These are phyloP conservation scores for Azorinus chamasolen DNA, from an alignment of 2,888 invertebrate genomes.

Conservation along the genomic window DNA sequence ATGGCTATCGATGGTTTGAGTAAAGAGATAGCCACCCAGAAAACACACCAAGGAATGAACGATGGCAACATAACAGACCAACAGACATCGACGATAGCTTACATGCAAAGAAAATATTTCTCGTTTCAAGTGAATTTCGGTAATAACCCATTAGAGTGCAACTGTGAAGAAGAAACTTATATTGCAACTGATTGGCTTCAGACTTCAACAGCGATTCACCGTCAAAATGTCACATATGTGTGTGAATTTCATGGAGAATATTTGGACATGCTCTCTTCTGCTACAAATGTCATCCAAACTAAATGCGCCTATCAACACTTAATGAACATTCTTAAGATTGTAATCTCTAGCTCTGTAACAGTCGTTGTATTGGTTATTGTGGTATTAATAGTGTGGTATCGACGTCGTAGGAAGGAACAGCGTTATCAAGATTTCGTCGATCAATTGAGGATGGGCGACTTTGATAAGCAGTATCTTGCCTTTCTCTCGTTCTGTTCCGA, in stretches of 20 bases:
- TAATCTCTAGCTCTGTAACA: not conserved
- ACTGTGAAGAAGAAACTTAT: conserved; percentile 2
- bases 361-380: not conserved
- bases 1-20: not conserved
- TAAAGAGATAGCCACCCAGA: no score
- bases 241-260: conserved; percentile 14
- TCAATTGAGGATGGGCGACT: not conserved
- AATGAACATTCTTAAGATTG: not conserved
- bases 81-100: no score
- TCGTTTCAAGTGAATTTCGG: not conserved
- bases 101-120: not conserved
- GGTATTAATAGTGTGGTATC: not conserved
- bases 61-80: no score
- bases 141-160: conserved; percentile 13
- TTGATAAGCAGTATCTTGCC: conserved; percentile 3
- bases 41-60: no score
- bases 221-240: not conserved
- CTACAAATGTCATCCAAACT: not conserved
- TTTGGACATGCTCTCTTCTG: not conserved
- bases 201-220: not conserved
- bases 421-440: not conserved
- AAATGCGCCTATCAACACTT: not conserved
- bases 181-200: conserved; percentile 11
- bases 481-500: conserved; percentile 31
- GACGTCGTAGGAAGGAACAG: conserved; percentile 1